A percentile compares a stretch with the other conserved stretches of the same genome.
phyloP scores from a whole-genome alignment of 2,888 invertebrate genomes.

The Coelinius sp. region DNA sequence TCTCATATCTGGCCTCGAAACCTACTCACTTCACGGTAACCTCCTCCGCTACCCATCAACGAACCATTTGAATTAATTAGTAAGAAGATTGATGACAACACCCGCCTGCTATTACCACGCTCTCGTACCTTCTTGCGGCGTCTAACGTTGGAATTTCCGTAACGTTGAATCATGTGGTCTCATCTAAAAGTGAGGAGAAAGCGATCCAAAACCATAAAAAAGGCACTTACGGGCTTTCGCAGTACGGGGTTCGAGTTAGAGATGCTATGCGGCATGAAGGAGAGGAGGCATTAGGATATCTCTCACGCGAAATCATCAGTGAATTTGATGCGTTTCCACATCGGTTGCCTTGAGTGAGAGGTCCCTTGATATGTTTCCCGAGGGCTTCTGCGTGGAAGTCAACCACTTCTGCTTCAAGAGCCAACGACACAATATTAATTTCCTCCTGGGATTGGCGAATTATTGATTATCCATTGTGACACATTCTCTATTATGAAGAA shows the following conservation, averaged over 20 bases:
- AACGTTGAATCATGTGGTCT: slow-evolving; percentile 31
- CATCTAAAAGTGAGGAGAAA: slow-evolving; percentile 8
- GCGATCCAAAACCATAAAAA: slow-evolving; percentile 29
- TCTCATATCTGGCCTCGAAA: slow-evolving; percentile 21
- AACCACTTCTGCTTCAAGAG: neutral
- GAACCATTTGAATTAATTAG: slow-evolving; percentile 60
- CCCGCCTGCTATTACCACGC: slow-evolving; percentile 36
- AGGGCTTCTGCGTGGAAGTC: neutral
- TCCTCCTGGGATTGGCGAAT: neutral
- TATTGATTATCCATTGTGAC: slow-evolving; percentile 1
- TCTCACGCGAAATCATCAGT: neutral
- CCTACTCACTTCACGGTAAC: slow-evolving; percentile 12
- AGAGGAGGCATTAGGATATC: neutral
- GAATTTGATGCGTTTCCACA: slow-evolving; percentile 1
- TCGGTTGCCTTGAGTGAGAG: slow-evolving; percentile 5
- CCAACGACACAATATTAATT: slow-evolving; percentile 10
- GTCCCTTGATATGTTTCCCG: neutral
- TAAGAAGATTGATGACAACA: slow-evolving; percentile 58
- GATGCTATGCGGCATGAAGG: neutral
- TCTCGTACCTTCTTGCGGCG: slow-evolving; percentile 10
- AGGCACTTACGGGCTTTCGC: slow-evolving; percentile 31
- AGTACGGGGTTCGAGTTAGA: neutral
- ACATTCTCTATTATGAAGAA: neutral
- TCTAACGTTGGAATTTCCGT: slow-evolving; percentile 29
- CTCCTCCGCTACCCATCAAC: slow-evolving; percentile 27